These are phyloP conservation scores for Mastomys natalensis DNA, from an alignment of 2,113 vertebrate genomes.

Conservation along the genomic window DNA sequence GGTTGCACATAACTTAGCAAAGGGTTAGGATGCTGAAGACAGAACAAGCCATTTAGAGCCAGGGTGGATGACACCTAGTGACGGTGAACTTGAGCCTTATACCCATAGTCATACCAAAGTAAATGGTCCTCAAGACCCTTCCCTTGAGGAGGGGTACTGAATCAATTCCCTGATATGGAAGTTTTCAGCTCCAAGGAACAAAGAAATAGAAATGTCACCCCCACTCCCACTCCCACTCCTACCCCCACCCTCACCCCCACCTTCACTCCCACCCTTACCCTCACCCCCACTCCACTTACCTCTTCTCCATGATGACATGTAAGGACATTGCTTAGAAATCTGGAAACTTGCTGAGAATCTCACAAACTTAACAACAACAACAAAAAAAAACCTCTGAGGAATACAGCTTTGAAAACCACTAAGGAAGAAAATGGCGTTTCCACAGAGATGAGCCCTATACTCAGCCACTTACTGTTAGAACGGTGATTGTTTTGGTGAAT, in stretches of 20 bases:
- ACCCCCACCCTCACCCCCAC: too few relatives aligned
- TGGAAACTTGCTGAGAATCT: conserved; percentile 51
- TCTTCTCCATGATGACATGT: background rate
- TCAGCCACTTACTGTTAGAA: conserved; percentile 35
- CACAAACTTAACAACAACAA: background rate
- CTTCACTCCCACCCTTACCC: too few relatives aligned
- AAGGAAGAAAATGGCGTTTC: conserved; percentile 51
- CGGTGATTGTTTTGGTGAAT: conserved; percentile 47
- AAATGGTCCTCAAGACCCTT: background rate
- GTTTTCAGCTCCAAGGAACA: conserved; percentile 18
- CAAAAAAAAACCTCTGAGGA: background rate
- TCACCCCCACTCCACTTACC: background rate
- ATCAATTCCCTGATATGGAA: background rate
- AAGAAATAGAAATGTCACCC: background rate
- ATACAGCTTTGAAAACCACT: conserved; percentile 43
- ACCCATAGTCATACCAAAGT: background rate
- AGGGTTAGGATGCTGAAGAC: background rate
- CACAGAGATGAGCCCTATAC: conserved; percentile 55
- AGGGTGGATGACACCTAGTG: background rate
- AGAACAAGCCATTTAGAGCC: background rate
- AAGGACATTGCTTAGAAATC: conserved; percentile 28
- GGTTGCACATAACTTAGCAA: background rate
- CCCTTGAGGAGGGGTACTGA: background rate
- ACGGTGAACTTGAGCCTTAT: background rate
- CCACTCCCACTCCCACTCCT: too few relatives aligned